phyloP scores from a whole-genome alignment of 2,888 invertebrate genomes.

The Rhingia rostrata region DNA sequence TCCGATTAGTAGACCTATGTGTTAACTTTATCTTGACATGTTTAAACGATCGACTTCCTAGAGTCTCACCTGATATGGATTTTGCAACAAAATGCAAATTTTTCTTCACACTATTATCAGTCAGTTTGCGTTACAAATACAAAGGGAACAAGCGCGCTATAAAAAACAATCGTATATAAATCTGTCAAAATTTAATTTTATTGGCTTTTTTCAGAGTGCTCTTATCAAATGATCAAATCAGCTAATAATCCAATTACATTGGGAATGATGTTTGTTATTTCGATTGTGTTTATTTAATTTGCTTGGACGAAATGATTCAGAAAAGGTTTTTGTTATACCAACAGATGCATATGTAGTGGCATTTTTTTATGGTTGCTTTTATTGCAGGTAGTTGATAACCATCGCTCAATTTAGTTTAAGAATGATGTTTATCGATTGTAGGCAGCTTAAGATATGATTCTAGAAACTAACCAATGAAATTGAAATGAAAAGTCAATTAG shows the following conservation, averaged over 20 bases:
- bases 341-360: no score
- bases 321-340: neutral
- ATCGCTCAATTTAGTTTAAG: no score
- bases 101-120: neutral
- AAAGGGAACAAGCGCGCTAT: neutral
- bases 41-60: constrained; percentile 19
- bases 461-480: no score
- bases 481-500: no score
- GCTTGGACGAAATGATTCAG: neutral
- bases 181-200: constrained; percentile 17
- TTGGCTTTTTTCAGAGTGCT: neutral
- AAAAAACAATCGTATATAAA: constrained; percentile 4
- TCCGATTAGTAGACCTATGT: neutral
- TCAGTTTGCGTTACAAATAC: neutral
- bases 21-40: constrained; percentile 29
- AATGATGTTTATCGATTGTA: no score
- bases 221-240: constrained; percentile 8
- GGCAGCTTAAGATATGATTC: no score
- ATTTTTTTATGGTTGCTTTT: no score
- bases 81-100: constrained; percentile 21
- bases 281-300: neutral
- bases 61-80: constrained; percentile 4
- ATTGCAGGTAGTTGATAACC: no score
- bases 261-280: constrained; percentile 7
- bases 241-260: constrained; percentile 29